These are phyloP conservation scores for Eilema sororculum DNA, from an alignment of 2,888 invertebrate genomes.

Conservation along the genomic window DNA sequence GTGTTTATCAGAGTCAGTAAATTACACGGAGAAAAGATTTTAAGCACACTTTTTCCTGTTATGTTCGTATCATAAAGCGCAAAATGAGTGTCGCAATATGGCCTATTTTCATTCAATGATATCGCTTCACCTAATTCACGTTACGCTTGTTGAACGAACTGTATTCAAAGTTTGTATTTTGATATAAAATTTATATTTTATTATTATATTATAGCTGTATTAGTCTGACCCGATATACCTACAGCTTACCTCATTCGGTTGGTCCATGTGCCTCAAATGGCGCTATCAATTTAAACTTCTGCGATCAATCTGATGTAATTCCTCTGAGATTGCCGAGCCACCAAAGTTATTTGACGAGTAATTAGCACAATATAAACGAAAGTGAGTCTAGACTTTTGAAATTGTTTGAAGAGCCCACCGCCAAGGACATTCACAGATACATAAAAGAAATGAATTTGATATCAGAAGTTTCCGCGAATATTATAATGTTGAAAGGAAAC, in stretches of 20 bases:
- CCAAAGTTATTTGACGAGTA: not conserved
- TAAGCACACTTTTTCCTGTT: too few species aligned
- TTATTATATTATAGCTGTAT: not conserved
- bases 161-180: not conserved
- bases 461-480: too few species aligned
- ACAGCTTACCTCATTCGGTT: not conserved
- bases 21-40: too few species aligned
- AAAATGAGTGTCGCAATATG: too few species aligned
- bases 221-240: not conserved
- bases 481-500: too few species aligned
- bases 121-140: too few species aligned
- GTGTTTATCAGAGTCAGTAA: too few species aligned
- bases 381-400: conserved; percentile 4
- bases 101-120: too few species aligned
- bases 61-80: too few species aligned
- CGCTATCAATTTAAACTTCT: not conserved
- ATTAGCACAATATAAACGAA: not conserved
- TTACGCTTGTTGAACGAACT: too few species aligned
- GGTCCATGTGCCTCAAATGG: not conserved
- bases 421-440: not conserved
- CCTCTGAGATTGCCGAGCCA: not conserved
- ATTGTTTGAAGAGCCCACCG: not conserved
- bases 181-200: not conserved
- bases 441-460: too few species aligned
- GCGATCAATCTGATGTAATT: not conserved